Percentiles rank a stretch among this genome's conserved stretches.
Conservation (phyloP, 2,113 vertebrate species). For the Aspiorhynchus laticeps region DNA sequence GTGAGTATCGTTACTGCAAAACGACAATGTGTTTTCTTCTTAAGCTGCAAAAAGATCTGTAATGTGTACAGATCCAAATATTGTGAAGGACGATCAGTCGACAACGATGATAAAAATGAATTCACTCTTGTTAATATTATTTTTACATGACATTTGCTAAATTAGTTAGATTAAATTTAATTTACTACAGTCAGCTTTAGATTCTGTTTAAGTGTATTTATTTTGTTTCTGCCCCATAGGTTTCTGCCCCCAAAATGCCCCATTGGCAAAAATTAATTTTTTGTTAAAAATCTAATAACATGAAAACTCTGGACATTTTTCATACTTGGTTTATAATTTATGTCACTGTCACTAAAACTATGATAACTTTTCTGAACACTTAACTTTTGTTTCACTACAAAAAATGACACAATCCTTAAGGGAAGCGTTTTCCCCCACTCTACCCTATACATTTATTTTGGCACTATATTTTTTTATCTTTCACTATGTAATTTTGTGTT, state of each 20-base stretch:
- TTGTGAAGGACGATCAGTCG: neutral
- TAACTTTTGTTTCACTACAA: too few species aligned
- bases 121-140: neutral
- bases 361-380: too few species aligned
- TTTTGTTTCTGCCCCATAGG: neutral
- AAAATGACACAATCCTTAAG: too few species aligned
- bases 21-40: neutral
- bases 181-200: neutral
- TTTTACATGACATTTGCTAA: neutral
- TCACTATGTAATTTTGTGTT: too few species aligned
- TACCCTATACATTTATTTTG: too few species aligned
- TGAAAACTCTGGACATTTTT: too few species aligned
- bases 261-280: too few species aligned
- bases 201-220: neutral
- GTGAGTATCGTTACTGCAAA: neutral
- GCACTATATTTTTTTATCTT: neutral
- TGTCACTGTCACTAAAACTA: too few species aligned
- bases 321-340: too few species aligned
- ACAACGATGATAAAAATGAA: neutral
- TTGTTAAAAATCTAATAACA: too few species aligned
- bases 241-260: too few species aligned
- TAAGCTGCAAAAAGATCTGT: neutral
- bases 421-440: too few species aligned
- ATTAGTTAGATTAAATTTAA: neutral
- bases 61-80: neutral